Evolutionary conservation across 2,113 vertebrate species (phyloP).

Genomic region (Cairina moschata): DNA sequence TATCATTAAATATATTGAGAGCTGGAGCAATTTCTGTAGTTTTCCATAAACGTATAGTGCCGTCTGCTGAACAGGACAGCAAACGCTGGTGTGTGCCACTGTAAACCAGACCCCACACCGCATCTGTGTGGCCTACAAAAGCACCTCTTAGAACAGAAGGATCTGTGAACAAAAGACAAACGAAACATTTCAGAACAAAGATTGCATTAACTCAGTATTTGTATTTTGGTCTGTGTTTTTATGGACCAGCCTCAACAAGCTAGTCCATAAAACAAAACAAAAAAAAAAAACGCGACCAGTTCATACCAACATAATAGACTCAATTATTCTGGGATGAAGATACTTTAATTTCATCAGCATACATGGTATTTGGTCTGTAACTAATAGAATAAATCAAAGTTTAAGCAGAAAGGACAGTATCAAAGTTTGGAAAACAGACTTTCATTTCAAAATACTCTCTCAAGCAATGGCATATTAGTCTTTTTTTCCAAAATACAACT

Average conservation of each 20-base stretch:
- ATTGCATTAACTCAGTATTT: background rate
- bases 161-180: conserved; percentile 76
- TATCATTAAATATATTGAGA: conserved; percentile 90
- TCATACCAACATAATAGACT: background rate
- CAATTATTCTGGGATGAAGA: background rate
- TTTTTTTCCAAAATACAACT: background rate
- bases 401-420: background rate
- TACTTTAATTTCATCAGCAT: background rate
- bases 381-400: background rate
- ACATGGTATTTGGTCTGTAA: background rate
- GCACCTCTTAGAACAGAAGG: conserved; percentile 90
- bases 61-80: conserved; percentile 96
- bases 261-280: background rate
- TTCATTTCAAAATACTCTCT: background rate
- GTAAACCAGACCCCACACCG: conserved; percentile 95
- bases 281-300: background rate
- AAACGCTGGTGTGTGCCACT: conserved; percentile 90
- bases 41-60: conserved; percentile 93
- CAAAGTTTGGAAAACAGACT: background rate
- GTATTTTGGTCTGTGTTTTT: background rate
- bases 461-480: background rate
- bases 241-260: background rate
- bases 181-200: background rate
- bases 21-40: conserved; percentile 86
- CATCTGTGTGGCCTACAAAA: conserved; percentile 90